A percentile compares a stretch with the other conserved stretches of the same genome.
Evolutionary conservation across 2,113 vertebrate species (phyloP).

Genomic region (Datnioides undecimradiatus): DNA sequence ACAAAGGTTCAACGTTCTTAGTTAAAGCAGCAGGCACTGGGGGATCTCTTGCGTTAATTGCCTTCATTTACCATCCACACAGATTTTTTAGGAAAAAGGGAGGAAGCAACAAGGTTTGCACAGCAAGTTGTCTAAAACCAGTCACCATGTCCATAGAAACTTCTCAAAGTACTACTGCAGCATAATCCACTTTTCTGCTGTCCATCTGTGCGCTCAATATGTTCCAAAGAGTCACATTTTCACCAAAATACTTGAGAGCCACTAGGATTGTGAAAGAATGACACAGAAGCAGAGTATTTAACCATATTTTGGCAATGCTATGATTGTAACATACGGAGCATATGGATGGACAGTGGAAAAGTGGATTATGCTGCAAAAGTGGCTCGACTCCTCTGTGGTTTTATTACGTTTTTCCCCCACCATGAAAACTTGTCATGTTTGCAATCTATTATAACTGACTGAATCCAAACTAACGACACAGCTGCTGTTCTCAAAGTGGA

Average conservation of each 20-base stretch:
- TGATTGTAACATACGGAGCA: conserved; percentile 25
- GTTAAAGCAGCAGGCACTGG: too few species aligned
- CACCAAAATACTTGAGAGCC: conserved; percentile 31
- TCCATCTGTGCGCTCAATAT: conserved; percentile 58
- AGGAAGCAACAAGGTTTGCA: not conserved
- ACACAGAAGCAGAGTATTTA: conserved; percentile 24
- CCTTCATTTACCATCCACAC: too few species aligned
- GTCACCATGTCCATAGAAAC: conserved; percentile 7
- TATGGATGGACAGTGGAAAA: conserved; percentile 1
- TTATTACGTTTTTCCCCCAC: not conserved
- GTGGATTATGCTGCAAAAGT: conserved; percentile 30
- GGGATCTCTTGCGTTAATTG: too few species aligned
- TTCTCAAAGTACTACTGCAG: conserved; percentile 33
- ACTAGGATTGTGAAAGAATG: conserved; percentile 20
- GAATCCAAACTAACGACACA: not conserved
- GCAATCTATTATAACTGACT: conserved; percentile 10
- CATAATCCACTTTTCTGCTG: conserved; percentile 35
- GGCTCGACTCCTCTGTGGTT: conserved; percentile 13
- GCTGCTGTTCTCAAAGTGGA: not conserved
- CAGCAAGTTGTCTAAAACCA: not conserved
- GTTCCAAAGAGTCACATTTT: conserved; percentile 33
- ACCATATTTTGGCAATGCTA: conserved; percentile 7
- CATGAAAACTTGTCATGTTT: conserved; percentile 10
- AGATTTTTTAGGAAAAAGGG: not conserved
- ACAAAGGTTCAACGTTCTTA: too few species aligned